Percentiles rank a stretch among this genome's conserved stretches.
Evolutionary conservation across 2,888 invertebrate genomes (phyloP).

Genomic region (Agonopterix arenella): DNA sequence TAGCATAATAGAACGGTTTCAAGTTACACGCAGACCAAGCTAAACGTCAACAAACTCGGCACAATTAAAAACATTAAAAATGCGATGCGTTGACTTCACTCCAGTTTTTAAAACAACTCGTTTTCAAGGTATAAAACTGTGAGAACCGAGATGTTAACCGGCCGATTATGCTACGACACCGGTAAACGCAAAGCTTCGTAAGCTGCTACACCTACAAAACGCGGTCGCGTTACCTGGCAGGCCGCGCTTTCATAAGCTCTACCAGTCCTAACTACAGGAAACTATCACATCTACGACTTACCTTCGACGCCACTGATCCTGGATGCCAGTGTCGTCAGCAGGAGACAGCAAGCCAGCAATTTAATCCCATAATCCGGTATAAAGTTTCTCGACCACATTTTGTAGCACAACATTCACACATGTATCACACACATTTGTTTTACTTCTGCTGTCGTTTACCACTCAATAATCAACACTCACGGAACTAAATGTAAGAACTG

Average conservation of each 20-base stretch:
- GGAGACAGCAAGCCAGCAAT: conserved; percentile 65
- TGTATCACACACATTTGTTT: conserved; percentile 77
- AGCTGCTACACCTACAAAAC: conserved; percentile 34
- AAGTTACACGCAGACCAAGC: conserved; percentile 24
- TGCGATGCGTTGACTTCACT: conserved; percentile 68
- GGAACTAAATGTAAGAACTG: conserved; percentile 72
- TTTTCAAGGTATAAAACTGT: conserved; percentile 70
- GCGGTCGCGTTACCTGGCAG: conserved; percentile 42
- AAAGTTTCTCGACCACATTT: conserved; percentile 83
- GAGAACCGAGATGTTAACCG: conserved; percentile 65
- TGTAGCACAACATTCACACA: conserved; percentile 78
- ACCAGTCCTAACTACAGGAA: conserved; percentile 34
- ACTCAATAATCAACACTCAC: conserved; percentile 69
- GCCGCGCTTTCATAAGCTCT: conserved; percentile 70
- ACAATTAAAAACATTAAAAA: conserved; percentile 68
- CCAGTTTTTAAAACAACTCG: conserved; percentile 73
- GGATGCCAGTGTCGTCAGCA: conserved; percentile 61
- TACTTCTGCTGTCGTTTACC: conserved; percentile 66
- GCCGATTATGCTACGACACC: conserved; percentile 36
- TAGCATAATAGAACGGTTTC: conserved; percentile 21
- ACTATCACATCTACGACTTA: conserved; percentile 44
- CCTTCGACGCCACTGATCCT: conserved; percentile 77
- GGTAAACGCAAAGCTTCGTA: conserved; percentile 41
- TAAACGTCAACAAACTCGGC: conserved; percentile 47
- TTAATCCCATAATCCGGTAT: conserved; percentile 82